Evolutionary conservation across 2,888 invertebrate genomes (phyloP), one percentile per base, ranked within the genome.

Genomic region (Perizoma affinitatum): DNA sequence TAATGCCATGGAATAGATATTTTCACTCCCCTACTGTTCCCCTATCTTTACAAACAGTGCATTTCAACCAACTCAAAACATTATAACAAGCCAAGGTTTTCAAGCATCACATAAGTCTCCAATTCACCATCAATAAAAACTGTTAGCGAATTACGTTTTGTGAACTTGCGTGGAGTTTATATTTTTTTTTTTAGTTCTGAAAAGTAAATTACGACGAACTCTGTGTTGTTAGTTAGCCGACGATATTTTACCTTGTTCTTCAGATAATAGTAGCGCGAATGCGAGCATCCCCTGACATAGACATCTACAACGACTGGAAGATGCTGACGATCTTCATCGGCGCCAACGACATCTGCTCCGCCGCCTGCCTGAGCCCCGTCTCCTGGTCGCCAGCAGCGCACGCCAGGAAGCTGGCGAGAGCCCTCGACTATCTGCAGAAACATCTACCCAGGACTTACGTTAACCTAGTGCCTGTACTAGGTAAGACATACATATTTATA

Each of bases 281-380:
- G 83, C 93, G 91, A 63, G 89, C 87, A 4, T 93, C 95, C 53
- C 90, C 92, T 0, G 93, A 90, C 51, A 93, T 96, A 58, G 92
- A 96, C 77, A 85, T 95, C 41, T 79, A 87, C 1, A 91, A 90
- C 8, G 94, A 96, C 71, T 96, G 96, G 96, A 96, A 96, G 93
- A 95, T 96, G 93, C 86, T 96, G 51, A 96, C 96, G 0, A 90
- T 96, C 50, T 94, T 96, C 80, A 95, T 96, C 67, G 96, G 96
- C 0, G 96, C 96, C 62, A 96, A 96, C 78, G 96, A 96, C 79
- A 91, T 96, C 48, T 96, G 96, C 74, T 96, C 96, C 0, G 95
- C 95, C 0, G 95, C 96, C 61, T 96, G 96, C 75, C 89, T 94
- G 59, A 92, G 90, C 42, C 93, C 93, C 0, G 87, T 92, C 11